Conservation (phyloP, 2,888 invertebrate species). For the Drosophila antonietae region DNA sequence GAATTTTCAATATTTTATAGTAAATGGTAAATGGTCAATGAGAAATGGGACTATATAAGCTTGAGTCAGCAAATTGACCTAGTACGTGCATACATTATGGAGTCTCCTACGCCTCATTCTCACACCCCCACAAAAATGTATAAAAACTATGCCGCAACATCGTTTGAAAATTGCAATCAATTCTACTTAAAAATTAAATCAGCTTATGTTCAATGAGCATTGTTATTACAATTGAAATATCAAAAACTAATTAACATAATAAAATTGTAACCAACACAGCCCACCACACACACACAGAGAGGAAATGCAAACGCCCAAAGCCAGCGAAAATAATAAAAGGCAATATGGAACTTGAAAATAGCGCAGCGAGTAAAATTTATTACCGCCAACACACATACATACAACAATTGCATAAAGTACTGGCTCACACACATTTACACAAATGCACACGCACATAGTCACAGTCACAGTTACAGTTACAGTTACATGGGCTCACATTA, state of each 20-base stretch:
- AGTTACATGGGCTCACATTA: conserved; percentile 57
- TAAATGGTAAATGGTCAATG: too few species aligned
- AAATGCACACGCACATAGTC: conserved; percentile 24
- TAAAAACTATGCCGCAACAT: not conserved
- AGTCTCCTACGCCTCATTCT: too few species aligned
- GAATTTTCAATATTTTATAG: too few species aligned
- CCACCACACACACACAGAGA: not conserved
- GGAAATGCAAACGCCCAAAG: conserved; percentile 8
- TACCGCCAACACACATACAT: conserved; percentile 38
- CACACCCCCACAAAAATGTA: too few species aligned
- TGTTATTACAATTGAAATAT: conserved; percentile 68
- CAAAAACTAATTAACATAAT: conserved; percentile 75
- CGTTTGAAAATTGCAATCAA: conserved; percentile 5
- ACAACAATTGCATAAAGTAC: conserved; percentile 57
- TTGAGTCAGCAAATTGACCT: too few species aligned
- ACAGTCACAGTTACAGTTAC: conserved; percentile 36
- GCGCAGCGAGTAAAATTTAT: conserved; percentile 60
- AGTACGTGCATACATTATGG: too few species aligned
- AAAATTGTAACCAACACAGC: conserved; percentile 40
- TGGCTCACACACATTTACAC: conserved; percentile 37
- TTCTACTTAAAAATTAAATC: conserved; percentile 12
- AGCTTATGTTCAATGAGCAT: conserved; percentile 14
- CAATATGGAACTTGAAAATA: conserved; percentile 65
- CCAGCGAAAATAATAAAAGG: conserved; percentile 53
- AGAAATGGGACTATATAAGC: too few species aligned